Evolutionary conservation across 1,140 invertebrate species (phyloP), one percentile per base, ranked within the genome.

Genomic region (Listronotus oregonensis): DNA sequence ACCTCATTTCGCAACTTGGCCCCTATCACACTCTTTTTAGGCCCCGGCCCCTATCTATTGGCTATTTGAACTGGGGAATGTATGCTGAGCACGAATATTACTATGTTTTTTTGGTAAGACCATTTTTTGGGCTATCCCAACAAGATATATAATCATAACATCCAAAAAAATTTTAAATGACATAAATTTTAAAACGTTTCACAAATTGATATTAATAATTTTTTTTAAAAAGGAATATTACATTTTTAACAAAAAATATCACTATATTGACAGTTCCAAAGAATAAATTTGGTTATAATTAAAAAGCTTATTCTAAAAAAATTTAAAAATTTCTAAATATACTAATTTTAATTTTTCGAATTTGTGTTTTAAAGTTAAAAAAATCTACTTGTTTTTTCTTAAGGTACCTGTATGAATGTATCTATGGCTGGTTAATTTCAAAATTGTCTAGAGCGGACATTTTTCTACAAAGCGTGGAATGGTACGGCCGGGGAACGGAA

Each of bases 11-110:
- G 92, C 93, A 42, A 97, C 95, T 7, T 99, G 96, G 96, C 88
- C 97, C 18, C 83, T 98, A 44, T 97, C 97, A 81, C 94, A 97
- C 79, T 95, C 94, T 14, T 83, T 98, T 14, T 84, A 92, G 64
- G 89, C 96, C n/a, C 98, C 98, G 94, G 91, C 96, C 61, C 90
- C 94, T 99, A 96, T 80, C 83, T 97, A 18, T 84, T 98, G 61
- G 91, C 93, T 52, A 0, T 95, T 99, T 73, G 96, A 98, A 76
- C 82, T 99, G 14, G 95, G 98, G 21, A 78, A 81, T 99, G 0
- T 99, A 98, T 82, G 94, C 93, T 43, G 88, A 91, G n/a, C 95
- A 97, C 77, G 96, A 99, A 82, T 98, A 94, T 80, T 90, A 96
- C 73, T 99, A 96, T 75, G 91, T 97, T 27, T 67, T 97, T 90